Conservation (phyloP, 2,113 vertebrate species). For the Clupea harengus region DNA sequence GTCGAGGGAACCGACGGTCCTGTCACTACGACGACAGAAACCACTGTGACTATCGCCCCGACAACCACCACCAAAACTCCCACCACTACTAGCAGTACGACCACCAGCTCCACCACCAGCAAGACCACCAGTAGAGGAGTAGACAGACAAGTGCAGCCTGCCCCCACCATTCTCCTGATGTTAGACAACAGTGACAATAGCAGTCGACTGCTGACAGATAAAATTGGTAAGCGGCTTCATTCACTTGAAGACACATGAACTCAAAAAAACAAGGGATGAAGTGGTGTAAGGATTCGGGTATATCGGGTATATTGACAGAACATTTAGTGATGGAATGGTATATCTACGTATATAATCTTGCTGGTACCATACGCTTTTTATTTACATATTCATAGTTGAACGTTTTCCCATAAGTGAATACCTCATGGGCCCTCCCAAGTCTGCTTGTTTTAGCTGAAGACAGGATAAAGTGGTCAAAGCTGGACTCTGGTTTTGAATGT, state of each 20-base stretch:
- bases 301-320: neutral
- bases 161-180: slow-evolving; percentile 40
- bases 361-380: neutral
- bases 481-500: slow-evolving; percentile 3
- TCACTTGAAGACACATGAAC: neutral
- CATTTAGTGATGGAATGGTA: neutral
- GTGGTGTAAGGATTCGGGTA: no score
- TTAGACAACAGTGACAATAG: slow-evolving; percentile 44
- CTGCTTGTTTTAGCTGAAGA: neutral
- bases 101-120: slow-evolving; percentile 43
- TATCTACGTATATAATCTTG: neutral
- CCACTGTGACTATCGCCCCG: neutral
- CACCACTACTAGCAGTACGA: slow-evolving; percentile 21
- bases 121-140: neutral
- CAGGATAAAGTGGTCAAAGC: neutral
- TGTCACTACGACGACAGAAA: slow-evolving; percentile 9
- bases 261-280: neutral
- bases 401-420: neutral
- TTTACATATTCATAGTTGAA: neutral
- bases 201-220: slow-evolving; percentile 29
- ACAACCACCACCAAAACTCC: slow-evolving; percentile 40
- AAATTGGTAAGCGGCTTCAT: neutral
- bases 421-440: neutral
- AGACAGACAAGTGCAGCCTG: slow-evolving; percentile 26
- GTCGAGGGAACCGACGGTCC: slow-evolving; percentile 40